phyloP scores from a whole-genome alignment of 2,888 invertebrate genomes.

The Baccha elongata region DNA sequence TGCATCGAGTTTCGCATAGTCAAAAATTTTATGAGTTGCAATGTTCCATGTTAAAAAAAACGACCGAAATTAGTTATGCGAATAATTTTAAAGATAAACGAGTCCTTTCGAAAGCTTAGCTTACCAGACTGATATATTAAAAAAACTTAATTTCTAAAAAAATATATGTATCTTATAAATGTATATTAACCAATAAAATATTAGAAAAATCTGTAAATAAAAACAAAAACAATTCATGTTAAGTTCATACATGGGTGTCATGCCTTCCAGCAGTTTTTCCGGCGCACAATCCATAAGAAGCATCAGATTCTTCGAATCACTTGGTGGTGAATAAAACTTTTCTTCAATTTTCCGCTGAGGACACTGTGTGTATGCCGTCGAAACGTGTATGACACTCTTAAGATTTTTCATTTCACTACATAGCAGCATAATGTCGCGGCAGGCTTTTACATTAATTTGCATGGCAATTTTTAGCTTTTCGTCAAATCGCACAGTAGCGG shows the following conservation, averaged over 20 bases:
- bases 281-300: slow-evolving; percentile 83
- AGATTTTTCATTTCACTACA: slow-evolving; percentile 85
- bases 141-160: neutral
- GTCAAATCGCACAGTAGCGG: slow-evolving; percentile 87
- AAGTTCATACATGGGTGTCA: slow-evolving; percentile 83
- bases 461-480: slow-evolving; percentile 89
- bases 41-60: too few relatives aligned
- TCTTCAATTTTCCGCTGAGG: slow-evolving; percentile 83
- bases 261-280: slow-evolving; percentile 83
- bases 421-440: slow-evolving; percentile 86
- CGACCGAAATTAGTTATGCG: too few relatives aligned
- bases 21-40: too few relatives aligned
- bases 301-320: slow-evolving; percentile 83
- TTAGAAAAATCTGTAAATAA: too few relatives aligned
- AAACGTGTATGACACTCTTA: slow-evolving; percentile 84
- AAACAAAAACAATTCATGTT: neutral
- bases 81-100: too few relatives aligned
- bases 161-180: too few relatives aligned
- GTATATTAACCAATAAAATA: too few relatives aligned
- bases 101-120: neutral
- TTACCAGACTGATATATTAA: neutral
- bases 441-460: slow-evolving; percentile 89
- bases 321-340: slow-evolving; percentile 84
- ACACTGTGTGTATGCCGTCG: slow-evolving; percentile 85
- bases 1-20: too few relatives aligned